These are phyloP conservation scores for Heteronetta atricapilla DNA, from an alignment of 2,113 vertebrate species.

Conservation along the genomic window DNA sequence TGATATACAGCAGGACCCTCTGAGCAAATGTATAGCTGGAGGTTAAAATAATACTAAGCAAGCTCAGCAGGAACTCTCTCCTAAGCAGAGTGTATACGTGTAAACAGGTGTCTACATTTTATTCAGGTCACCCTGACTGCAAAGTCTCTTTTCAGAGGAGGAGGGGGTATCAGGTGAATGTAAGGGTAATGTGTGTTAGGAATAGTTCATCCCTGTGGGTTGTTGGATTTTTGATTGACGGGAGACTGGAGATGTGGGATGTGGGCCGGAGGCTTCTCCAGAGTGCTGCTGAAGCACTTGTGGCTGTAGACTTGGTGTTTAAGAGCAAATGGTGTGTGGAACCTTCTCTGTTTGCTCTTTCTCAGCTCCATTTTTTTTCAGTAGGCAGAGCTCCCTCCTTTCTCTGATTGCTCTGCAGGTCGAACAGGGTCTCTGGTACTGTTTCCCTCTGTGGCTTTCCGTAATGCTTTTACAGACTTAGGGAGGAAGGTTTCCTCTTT, in stretches of 20 bases:
- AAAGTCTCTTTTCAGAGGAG: not conserved
- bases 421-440: not conserved
- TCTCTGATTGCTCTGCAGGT: not conserved
- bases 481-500: not conserved
- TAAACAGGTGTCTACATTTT: not conserved
- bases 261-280: not conserved
- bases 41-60: not conserved
- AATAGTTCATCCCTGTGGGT: not conserved
- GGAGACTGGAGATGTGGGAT: not conserved
- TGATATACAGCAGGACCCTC: not conserved
- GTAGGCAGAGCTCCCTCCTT: not conserved
- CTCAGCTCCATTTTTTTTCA: slow-evolving; percentile 3
- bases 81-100: not conserved
- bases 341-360: not conserved
- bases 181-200: not conserved
- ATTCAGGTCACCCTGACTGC: not conserved
- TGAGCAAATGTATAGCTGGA: not conserved
- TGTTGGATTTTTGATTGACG: not conserved
- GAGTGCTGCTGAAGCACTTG: not conserved
- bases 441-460: not conserved
- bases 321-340: not conserved
- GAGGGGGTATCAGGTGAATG: not conserved
- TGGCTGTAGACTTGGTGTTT: not conserved
- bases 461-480: not conserved
- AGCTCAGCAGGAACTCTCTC: not conserved